A percentile compares a stretch with the other conserved stretches of the same genome.
Conservation (phyloP, 2,888 invertebrate species). For the Nymphalis polychloros region DNA sequence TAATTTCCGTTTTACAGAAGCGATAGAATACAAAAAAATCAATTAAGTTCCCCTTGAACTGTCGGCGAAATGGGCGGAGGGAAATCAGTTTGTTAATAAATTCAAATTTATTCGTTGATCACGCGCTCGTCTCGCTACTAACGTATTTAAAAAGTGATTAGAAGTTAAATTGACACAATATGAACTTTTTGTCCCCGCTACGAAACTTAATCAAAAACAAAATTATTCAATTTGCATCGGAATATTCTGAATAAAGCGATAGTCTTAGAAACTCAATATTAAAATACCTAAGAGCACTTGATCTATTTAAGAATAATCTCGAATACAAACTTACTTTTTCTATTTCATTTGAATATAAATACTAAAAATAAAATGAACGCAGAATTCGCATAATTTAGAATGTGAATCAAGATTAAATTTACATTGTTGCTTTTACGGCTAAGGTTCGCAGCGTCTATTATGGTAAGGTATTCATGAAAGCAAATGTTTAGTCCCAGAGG, state of each 20-base stretch:
- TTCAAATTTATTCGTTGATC: conserved; percentile 81
- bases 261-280: conserved; percentile 19
- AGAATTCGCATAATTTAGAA: conserved; percentile 58
- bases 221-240: conserved; percentile 74
- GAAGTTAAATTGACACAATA: conserved; percentile 81
- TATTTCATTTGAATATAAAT: conserved; percentile 36
- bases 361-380: conserved; percentile 43
- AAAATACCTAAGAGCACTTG: conserved; percentile 11
- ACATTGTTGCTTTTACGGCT: conserved; percentile 70
- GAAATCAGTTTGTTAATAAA: conserved; percentile 75
- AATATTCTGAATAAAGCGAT: conserved; percentile 42
- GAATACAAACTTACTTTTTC: conserved; percentile 26
- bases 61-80: conserved; percentile 61
- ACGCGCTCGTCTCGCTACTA: conserved; percentile 68
- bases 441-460: conserved; percentile 63
- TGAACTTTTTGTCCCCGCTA: conserved; percentile 75
- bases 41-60: conserved; percentile 74
- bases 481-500: conserved; percentile 70
- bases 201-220: conserved; percentile 67
- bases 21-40: conserved; percentile 54
- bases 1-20: conserved; percentile 31
- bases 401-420: conserved; percentile 73
- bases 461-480: conserved; percentile 78
- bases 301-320: conserved; percentile 22
- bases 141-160: conserved; percentile 82